phyloP scores from a whole-genome alignment of 2,888 invertebrate species.

The Nasonovia ribisnigri region DNA sequence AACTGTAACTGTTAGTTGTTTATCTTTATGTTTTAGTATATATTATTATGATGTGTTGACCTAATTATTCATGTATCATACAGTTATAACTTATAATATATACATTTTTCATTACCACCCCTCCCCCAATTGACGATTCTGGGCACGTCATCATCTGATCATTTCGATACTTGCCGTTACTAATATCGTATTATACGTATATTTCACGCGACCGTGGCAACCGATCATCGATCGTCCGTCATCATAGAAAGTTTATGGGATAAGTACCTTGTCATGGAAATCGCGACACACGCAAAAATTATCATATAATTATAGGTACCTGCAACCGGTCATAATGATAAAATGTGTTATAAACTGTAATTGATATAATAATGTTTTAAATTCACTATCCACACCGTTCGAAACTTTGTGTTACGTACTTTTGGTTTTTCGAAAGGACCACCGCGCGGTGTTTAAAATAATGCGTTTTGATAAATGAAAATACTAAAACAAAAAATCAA shows the following conservation, averaged over 20 bases:
- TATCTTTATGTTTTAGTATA: background rate
- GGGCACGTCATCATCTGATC: background rate
- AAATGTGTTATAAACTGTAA: background rate
- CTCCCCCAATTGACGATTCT: background rate
- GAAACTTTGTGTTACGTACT: background rate
- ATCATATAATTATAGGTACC: background rate
- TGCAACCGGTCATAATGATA: background rate
- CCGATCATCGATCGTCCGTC: background rate
- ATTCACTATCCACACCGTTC: background rate
- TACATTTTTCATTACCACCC: background rate
- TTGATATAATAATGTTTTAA: background rate
- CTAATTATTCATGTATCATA: background rate
- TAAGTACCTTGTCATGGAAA: background rate
- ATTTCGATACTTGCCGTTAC: background rate
- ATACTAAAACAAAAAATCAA: background rate
- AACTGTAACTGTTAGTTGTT: background rate
- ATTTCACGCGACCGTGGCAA: background rate
- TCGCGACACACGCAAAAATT: background rate
- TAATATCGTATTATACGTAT: background rate
- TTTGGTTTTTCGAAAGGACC: background rate
- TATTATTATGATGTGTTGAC: background rate
- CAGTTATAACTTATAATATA: background rate
- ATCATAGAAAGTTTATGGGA: background rate
- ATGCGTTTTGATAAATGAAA: background rate
- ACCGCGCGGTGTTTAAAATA: background rate